Evolutionary conservation across 2,113 vertebrate genomes (phyloP).

Genomic region (Prolemur simus): DNA sequence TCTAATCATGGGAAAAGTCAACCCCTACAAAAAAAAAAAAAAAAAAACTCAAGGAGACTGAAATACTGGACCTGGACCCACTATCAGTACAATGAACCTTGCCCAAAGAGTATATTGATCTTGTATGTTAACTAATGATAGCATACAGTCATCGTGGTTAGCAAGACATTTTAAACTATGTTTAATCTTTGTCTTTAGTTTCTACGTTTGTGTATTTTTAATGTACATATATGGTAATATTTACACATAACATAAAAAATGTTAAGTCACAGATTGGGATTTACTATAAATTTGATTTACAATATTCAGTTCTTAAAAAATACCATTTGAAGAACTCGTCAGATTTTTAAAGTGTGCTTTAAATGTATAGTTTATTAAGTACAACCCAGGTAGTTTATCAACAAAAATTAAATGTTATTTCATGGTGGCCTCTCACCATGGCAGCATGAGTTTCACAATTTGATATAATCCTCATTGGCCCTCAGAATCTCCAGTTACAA

Average conservation of each 20-base stretch:
- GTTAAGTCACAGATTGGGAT: not conserved
- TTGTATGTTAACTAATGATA: not conserved
- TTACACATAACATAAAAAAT: not conserved
- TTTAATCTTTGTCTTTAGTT: not conserved
- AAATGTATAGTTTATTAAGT: not conserved
- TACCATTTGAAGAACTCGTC: not conserved
- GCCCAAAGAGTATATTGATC: not conserved
- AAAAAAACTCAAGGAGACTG: not conserved
- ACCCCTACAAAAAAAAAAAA: too few relatives aligned
- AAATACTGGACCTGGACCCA: not conserved
- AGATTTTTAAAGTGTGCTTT: not conserved
- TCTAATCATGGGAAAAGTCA: not conserved
- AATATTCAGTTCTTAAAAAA: not conserved
- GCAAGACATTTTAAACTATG: not conserved
- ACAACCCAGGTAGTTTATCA: slow-evolving; percentile 9
- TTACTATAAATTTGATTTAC: not conserved
- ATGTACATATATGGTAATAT: not conserved
- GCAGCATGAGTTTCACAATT: slow-evolving; percentile 12
- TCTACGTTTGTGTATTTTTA: not conserved
- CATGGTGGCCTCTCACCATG: not conserved
- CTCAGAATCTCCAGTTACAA: not conserved
- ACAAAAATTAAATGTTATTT: slow-evolving; percentile 27
- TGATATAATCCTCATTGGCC: not conserved
- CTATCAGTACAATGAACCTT: not conserved
- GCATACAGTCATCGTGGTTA: not conserved